Percentiles rank a stretch among this genome's conserved stretches.
phyloP scores from a whole-genome alignment of 2,888 invertebrate species.

The Phaedon cochleariae region DNA sequence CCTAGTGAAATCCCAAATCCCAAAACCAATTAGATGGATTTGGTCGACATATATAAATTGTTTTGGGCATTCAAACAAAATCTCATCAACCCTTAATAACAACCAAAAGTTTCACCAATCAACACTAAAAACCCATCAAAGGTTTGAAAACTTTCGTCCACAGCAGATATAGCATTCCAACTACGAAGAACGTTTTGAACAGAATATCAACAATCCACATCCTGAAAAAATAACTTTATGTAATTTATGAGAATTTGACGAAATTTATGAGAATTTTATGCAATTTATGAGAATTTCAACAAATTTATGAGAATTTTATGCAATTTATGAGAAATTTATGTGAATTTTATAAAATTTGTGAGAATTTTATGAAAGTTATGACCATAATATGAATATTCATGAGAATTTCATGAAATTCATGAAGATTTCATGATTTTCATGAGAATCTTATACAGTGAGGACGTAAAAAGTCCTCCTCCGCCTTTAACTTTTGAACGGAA shows the following conservation, averaged over 20 bases:
- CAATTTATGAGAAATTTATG: background rate
- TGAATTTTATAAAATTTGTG: background rate
- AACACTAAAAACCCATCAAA: slow-evolving; percentile 18
- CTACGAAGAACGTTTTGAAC: slow-evolving; percentile 42
- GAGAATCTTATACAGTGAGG: no score
- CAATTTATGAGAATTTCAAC: background rate
- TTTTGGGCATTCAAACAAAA: background rate
- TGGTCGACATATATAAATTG: background rate
- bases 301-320: background rate
- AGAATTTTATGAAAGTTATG: background rate
- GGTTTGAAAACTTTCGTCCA: slow-evolving; percentile 39
- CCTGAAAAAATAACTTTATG: slow-evolving; percentile 40
- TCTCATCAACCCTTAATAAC: background rate
- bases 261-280: background rate
- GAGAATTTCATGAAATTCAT: background rate
- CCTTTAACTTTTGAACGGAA: no score
- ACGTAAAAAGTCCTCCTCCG: no score
- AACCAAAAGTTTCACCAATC: background rate
- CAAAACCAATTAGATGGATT: background rate
- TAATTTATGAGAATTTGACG: background rate
- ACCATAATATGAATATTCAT: background rate
- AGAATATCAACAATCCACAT: slow-evolving; percentile 50
- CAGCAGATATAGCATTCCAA: slow-evolving; percentile 41
- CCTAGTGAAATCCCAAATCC: background rate
- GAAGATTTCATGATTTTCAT: no score